These are phyloP conservation scores for Cephus sareptanus DNA, from an alignment of 2,888 invertebrate species.

Conservation along the genomic window DNA sequence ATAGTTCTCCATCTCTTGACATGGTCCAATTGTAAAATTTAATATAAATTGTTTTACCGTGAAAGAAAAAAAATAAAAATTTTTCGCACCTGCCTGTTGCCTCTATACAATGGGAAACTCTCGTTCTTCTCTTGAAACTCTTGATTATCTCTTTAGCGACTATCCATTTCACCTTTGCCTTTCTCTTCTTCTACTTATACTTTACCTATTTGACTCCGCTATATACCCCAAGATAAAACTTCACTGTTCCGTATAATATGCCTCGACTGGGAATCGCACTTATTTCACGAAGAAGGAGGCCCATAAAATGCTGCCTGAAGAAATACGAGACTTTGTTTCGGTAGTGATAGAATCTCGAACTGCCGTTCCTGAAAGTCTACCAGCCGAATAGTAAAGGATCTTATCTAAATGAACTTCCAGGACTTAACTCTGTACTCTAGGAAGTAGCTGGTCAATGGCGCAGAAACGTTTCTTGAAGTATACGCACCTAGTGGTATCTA, in stretches of 20 bases:
- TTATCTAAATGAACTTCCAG: slow-evolving; percentile 55
- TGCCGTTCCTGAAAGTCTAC: slow-evolving; percentile 25
- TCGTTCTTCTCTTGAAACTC: not conserved
- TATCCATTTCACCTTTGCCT: not conserved
- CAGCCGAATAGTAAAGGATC: slow-evolving; percentile 37
- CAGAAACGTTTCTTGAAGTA: not conserved
- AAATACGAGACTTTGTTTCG: slow-evolving; percentile 45
- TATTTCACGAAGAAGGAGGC: not conserved
- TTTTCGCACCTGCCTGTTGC: not conserved
- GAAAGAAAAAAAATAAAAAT: not conserved
- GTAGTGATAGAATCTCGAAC: slow-evolving; percentile 42
- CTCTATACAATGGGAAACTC: not conserved
- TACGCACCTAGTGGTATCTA: not conserved
- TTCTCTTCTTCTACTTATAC: not conserved
- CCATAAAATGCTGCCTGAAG: slow-evolving; percentile 19
- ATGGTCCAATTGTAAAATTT: not conserved
- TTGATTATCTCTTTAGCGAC: not conserved
- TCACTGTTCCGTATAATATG: not conserved
- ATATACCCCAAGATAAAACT: not conserved
- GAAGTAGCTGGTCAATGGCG: slow-evolving; percentile 9
- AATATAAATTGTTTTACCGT: not conserved
- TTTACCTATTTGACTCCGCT: not conserved
- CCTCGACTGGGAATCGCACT: not conserved
- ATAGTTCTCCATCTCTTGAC: not conserved
- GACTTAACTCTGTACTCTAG: slow-evolving; percentile 28